A percentile compares a stretch with the other conserved stretches of the same genome.
These are phyloP conservation scores for Helarctos malayanus DNA, from an alignment of 2,797 vertebrate genomes.

Conservation along the genomic window DNA sequence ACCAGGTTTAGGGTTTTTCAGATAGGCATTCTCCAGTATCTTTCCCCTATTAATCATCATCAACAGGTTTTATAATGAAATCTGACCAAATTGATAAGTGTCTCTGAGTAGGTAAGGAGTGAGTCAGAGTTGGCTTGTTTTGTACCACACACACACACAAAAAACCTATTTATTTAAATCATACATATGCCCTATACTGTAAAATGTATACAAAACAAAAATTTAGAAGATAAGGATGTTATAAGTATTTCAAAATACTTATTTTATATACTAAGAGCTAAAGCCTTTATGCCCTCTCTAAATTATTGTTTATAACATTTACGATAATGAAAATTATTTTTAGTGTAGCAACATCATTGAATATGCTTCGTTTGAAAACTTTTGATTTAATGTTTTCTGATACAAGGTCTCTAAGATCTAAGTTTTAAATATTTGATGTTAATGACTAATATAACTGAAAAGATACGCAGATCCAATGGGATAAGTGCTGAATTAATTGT, in stretches of 20 bases:
- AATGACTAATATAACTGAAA: not conserved
- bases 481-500: not conserved
- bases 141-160: not conserved
- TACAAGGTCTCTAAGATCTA: not conserved
- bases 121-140: not conserved
- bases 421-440: constrained; percentile 9
- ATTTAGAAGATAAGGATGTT: not conserved
- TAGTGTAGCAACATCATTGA: not conserved
- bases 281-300: not conserved
- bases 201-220: constrained; percentile 26
- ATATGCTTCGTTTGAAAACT: not conserved
- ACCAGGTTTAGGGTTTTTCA: not conserved
- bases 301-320: constrained; percentile 35
- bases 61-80: not conserved
- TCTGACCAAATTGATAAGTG: not conserved
- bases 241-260: not conserved
- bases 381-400: not conserved
- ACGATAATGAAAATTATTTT: not conserved
- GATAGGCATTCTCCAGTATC: not conserved
- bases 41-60: constrained; percentile 31
- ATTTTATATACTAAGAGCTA: not conserved
- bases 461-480: not conserved
- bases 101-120: not conserved
- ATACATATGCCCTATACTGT: not conserved
- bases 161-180: not conserved